phyloP scores from a whole-genome alignment of 2,888 invertebrate species.

The Athetis lepigone region DNA sequence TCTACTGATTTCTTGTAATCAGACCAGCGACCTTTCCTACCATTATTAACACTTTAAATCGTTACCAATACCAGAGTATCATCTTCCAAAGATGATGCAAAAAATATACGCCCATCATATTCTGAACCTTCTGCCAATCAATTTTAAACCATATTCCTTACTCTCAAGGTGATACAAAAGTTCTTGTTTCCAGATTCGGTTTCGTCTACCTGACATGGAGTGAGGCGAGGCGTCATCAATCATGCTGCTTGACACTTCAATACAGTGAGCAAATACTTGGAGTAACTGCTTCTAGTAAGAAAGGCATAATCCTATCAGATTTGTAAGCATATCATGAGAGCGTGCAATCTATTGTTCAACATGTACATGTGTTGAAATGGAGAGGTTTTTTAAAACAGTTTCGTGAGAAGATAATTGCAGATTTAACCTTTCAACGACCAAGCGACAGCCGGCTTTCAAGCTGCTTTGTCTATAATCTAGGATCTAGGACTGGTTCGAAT shows the following conservation, averaged over 20 bases:
- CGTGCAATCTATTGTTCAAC: slow-evolving; percentile 74
- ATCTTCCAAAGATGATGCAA: slow-evolving; percentile 54
- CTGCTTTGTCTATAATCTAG: too few species aligned
- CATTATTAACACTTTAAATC: slow-evolving; percentile 49
- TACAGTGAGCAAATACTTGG: slow-evolving; percentile 80
- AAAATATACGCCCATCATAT: slow-evolving; percentile 33
- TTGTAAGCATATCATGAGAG: too few species aligned
- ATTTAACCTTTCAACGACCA: too few species aligned
- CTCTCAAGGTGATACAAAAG: neutral
- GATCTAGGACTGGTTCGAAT: too few species aligned
- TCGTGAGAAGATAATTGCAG: neutral
- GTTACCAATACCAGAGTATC: slow-evolving; percentile 47
- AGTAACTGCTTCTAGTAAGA: slow-evolving; percentile 78
- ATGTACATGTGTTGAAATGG: slow-evolving; percentile 35
- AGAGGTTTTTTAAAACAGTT: neutral
- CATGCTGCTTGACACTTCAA: slow-evolving; percentile 80
- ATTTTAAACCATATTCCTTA: slow-evolving; percentile 22
- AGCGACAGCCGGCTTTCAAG: too few species aligned
- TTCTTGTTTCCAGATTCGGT: slow-evolving; percentile 11
- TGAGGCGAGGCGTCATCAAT: slow-evolving; percentile 75
- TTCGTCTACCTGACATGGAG: slow-evolving; percentile 40
- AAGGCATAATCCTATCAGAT: slow-evolving; percentile 79
- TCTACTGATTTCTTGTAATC: slow-evolving; percentile 11
- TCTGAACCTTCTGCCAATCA: neutral
- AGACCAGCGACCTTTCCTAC: slow-evolving; percentile 11